Base-by-base conservation (phyloP, 1,140 invertebrate genomes). In the Euwallacea similis region DNA sequence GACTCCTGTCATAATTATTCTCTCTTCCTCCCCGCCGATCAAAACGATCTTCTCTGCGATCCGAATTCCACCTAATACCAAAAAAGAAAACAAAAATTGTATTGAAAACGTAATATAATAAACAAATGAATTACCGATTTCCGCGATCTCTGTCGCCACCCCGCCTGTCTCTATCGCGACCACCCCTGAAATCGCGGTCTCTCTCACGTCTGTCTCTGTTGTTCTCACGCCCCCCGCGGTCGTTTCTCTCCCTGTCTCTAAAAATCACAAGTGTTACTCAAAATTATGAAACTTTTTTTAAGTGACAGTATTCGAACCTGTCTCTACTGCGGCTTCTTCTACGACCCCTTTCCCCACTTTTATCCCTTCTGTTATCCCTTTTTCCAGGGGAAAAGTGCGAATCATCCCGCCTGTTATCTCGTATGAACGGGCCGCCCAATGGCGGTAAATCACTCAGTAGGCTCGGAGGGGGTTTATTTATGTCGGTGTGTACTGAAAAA, bases 221-320 rank as follows among this genome's bases (percentile, higher is more conserved):
- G n/a, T 66, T 66, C 33, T 66, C 73, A 44, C 73, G 54, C 11
- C 65, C 75, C 74, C 33, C 82, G 78, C 71, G 67, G 16, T 64
- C 75, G 74, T 50, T 82, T 79, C 72, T 72, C 42, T 66, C 66
- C 11, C 66, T 73, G 73, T 55, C 83, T 80, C 11, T 81, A 76
- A 53, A 66, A 58, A 50, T 42, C 2, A 21, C 42, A 16, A 60
- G 42, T 59, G 11, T 16, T 42, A 33, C 21, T 33, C 21, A 33
- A 33, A 1, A 33, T 33, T 33, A 33, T 33, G 21, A 33, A 33
- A 33, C 21, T 2, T 33, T 33, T 33, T 33, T 33, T 33, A 33
- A 33, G 16, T 56, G n/a, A 16, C 3, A 15, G 16, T 46, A 7
- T 59, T 46, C 11, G 33, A 21, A 59, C 42, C 73, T 65, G 64